A percentile compares a stretch with the other conserved stretches of the same genome.
Conservation (phyloP, 1,140 invertebrate genomes). For the Phenacoccus solenopsis region DNA sequence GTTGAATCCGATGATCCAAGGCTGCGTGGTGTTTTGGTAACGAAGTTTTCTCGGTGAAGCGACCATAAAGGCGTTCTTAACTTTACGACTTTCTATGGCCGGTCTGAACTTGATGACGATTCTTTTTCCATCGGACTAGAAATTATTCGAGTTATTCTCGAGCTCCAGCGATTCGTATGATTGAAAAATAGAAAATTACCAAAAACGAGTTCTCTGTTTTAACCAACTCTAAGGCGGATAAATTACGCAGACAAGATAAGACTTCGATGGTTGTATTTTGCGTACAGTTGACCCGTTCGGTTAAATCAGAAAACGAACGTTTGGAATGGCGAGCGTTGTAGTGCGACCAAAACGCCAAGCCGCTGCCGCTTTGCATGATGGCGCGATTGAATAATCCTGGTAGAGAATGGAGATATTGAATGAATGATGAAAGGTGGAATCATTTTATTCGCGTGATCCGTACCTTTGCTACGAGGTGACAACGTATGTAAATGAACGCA, state of each 20-base stretch:
- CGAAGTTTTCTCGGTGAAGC: neutral
- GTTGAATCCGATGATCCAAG: slow-evolving; percentile 18
- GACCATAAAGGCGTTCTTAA: neutral
- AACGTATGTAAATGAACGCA: neutral
- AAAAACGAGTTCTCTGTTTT: slow-evolving; percentile 8
- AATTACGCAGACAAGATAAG: slow-evolving; percentile 13
- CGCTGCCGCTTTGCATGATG: slow-evolving; percentile 45
- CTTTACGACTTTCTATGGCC: neutral
- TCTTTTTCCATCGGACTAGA: slow-evolving; percentile 9
- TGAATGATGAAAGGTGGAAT: neutral
- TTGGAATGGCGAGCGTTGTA: slow-evolving; percentile 24
- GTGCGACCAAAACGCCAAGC: slow-evolving; percentile 50
- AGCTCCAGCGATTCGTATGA: too few relatives aligned
- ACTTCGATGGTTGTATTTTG: neutral
- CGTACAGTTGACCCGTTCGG: slow-evolving; percentile 11
- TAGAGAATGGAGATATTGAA: neutral
- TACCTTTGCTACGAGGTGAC: slow-evolving; percentile 5
- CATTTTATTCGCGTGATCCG: neutral
- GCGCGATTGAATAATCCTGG: slow-evolving; percentile 33
- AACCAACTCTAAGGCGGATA: slow-evolving; percentile 16
- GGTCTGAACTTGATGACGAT: slow-evolving; percentile 3
- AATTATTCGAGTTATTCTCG: too few relatives aligned
- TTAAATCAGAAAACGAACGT: slow-evolving; percentile 5
- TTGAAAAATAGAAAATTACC: neutral
- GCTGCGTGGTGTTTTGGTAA: slow-evolving; percentile 17